phyloP scores from a whole-genome alignment of 1,140 invertebrate genomes.

The Drosophila paulistorum region DNA sequence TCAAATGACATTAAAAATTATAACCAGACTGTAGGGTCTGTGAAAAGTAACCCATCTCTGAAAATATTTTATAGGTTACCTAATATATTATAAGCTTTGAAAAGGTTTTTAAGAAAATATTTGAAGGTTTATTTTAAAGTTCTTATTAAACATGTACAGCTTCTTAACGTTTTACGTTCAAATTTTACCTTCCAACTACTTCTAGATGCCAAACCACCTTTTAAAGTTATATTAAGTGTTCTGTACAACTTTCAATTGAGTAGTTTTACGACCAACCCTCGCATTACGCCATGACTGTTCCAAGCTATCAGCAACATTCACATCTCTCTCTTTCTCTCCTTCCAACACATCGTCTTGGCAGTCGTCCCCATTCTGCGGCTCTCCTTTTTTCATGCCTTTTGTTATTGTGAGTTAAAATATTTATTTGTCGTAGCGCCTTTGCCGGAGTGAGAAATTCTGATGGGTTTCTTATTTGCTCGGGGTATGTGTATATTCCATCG shows the following conservation, averaged over 20 bases:
- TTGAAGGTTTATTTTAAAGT: too few relatives aligned
- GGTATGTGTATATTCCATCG: slow-evolving; percentile 70
- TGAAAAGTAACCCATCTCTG: too few relatives aligned
- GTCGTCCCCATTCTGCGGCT: slow-evolving; percentile 35
- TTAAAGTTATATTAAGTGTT: too few relatives aligned
- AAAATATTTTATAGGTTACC: too few relatives aligned
- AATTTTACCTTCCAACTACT: too few relatives aligned
- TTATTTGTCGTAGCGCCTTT: slow-evolving; percentile 80
- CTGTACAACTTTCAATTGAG: neutral
- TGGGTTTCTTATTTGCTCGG: slow-evolving; percentile 78
- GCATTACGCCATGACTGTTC: neutral
- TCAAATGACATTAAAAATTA: too few relatives aligned
- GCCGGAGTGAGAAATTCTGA: slow-evolving; percentile 79
- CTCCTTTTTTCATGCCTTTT: slow-evolving; percentile 53
- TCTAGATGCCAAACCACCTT: neutral
- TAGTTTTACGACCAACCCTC: neutral
- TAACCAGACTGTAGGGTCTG: too few relatives aligned
- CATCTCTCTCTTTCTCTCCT: neutral
- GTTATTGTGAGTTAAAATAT: slow-evolving; percentile 81
- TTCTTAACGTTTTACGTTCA: too few relatives aligned
- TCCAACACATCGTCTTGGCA: neutral
- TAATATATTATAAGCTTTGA: too few relatives aligned
- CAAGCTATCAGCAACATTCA: slow-evolving; percentile 12
- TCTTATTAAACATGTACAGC: too few relatives aligned
- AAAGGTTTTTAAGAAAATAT: too few relatives aligned